These are phyloP conservation scores for Candidula unifasciata DNA, from an alignment of 2,888 invertebrate species.

Conservation along the genomic window DNA sequence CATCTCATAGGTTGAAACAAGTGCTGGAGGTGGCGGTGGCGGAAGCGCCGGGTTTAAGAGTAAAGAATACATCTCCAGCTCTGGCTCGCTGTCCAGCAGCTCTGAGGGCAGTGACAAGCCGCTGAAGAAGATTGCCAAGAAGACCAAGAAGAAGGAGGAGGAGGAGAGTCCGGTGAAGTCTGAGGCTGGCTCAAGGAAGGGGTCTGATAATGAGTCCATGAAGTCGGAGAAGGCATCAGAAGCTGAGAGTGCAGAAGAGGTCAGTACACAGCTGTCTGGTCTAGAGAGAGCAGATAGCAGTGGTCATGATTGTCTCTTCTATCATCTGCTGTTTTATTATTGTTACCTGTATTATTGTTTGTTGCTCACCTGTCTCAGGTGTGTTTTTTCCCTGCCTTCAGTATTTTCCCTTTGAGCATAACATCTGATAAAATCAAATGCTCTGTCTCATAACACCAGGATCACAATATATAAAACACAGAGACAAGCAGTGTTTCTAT, in stretches of 20 bases:
- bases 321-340: no score
- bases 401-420: no score
- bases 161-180: conserved; percentile 17
- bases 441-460: no score
- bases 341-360: no score
- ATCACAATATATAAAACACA: no score
- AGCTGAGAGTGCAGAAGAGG: conserved; percentile 38
- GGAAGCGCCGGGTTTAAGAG: conserved; percentile 87
- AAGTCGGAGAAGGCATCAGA: conserved; percentile 28
- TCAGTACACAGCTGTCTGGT: background rate
- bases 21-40: conserved; percentile 69
- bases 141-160: conserved; percentile 60
- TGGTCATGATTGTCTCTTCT: no score
- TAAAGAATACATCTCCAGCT: conserved; percentile 91
- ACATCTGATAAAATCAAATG: no score
- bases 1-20: conserved; percentile 16
- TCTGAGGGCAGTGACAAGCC: conserved; percentile 79
- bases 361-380: no score
- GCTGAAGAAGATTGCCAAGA: conserved; percentile 77
- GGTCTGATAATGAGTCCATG: conserved; percentile 28
- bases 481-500: no score
- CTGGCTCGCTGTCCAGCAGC: conserved; percentile 82
- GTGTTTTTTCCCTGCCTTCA: no score
- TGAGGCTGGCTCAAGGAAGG: conserved; percentile 9
- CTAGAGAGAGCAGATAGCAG: no score